These are phyloP conservation scores for Parelbella ahira DNA, from an alignment of 2,888 invertebrate species.

Conservation along the genomic window DNA sequence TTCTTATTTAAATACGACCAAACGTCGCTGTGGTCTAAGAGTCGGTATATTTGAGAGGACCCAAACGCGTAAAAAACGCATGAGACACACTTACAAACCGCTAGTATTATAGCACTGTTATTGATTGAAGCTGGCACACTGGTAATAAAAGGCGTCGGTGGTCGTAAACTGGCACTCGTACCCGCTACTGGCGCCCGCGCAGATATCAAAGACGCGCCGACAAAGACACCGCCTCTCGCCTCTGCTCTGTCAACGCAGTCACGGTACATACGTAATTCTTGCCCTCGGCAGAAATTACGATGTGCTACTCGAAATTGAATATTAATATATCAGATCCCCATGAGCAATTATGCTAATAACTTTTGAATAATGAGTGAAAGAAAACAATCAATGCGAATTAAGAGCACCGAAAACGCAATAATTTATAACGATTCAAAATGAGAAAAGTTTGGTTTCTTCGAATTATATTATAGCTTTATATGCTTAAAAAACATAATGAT, in stretches of 20 bases:
- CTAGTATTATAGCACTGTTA: slow-evolving; percentile 31
- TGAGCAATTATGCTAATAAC: slow-evolving; percentile 47
- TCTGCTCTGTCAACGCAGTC: slow-evolving; percentile 72
- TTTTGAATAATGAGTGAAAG: too few species aligned
- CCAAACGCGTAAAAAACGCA: neutral
- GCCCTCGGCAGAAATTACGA: slow-evolving; percentile 66
- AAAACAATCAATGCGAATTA: slow-evolving; percentile 15
- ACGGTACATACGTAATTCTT: slow-evolving; percentile 59
- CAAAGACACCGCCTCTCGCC: slow-evolving; percentile 61
- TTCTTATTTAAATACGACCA: too few species aligned
- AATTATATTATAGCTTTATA: too few species aligned
- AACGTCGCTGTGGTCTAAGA: too few species aligned
- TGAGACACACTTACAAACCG: too few species aligned
- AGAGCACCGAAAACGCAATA: slow-evolving; percentile 17
- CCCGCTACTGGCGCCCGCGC: slow-evolving; percentile 69
- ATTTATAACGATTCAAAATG: slow-evolving; percentile 20
- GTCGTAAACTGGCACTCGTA: slow-evolving; percentile 73
- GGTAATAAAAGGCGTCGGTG: slow-evolving; percentile 66
- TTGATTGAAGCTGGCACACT: slow-evolving; percentile 61
- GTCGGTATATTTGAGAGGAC: too few species aligned
- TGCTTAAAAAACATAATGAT: too few species aligned
- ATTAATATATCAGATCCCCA: slow-evolving; percentile 58
- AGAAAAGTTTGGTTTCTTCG: slow-evolving; percentile 1
- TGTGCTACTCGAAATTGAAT: slow-evolving; percentile 67
- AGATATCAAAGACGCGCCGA: slow-evolving; percentile 68